Percentiles rank a stretch among this genome's conserved stretches.
Conservation (phyloP, 2,888 invertebrate species). For the Trilocha varians region DNA sequence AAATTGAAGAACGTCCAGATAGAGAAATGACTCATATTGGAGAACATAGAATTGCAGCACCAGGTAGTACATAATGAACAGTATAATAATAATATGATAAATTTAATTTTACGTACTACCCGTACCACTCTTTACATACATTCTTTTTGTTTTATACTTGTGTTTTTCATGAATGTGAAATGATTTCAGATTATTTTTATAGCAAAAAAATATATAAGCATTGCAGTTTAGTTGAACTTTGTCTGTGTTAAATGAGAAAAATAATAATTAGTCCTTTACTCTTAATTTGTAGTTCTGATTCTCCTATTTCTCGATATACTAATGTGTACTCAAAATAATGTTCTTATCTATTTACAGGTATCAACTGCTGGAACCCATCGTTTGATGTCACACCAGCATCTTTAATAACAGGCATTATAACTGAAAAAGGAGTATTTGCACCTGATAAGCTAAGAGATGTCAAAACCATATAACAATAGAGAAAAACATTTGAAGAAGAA, state of each 20-base stretch:
- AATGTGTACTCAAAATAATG: neutral
- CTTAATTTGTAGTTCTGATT: too few species aligned
- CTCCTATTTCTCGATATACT: neutral
- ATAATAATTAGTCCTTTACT: too few species aligned
- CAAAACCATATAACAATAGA: neutral
- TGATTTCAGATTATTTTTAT: too few species aligned
- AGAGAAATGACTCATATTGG: constrained; percentile 94
- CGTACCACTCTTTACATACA: constrained; percentile 1
- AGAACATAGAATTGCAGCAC: constrained; percentile 89
- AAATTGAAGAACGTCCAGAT: constrained; percentile 94
- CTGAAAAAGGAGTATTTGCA: constrained; percentile 90
- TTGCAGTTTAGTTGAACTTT: too few species aligned
- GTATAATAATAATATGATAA: too few species aligned
- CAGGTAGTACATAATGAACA: too few species aligned
- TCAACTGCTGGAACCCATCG: constrained; percentile 97
- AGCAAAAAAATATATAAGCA: too few species aligned
- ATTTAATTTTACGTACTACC: constrained; percentile 1
- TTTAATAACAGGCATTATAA: constrained; percentile 94
- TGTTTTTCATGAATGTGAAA: too few species aligned
- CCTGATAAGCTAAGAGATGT: constrained; percentile 66
- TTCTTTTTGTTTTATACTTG: too few species aligned
- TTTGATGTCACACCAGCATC: constrained; percentile 97
- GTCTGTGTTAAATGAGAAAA: too few species aligned
- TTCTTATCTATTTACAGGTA: constrained; percentile 72
- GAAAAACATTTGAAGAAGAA: neutral